Evolutionary conservation across 2,797 vertebrate species (phyloP).

Genomic region (Parauchenoglanis ngamensis): DNA sequence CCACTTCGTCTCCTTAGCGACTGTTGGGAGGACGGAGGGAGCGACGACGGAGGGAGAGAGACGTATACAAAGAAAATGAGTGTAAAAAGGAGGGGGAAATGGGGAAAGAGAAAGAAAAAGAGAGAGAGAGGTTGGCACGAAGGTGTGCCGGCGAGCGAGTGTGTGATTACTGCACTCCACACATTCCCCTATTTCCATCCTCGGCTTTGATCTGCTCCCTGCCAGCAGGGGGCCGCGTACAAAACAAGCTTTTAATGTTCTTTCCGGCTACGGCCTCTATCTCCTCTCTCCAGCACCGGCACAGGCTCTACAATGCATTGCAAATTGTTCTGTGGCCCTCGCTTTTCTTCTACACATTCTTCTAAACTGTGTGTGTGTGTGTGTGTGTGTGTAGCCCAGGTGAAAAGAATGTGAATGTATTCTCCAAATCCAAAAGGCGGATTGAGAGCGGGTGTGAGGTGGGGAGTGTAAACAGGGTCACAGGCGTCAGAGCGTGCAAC

Average conservation of each 20-base stretch:
- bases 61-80: conserved; percentile 68
- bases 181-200: conserved; percentile 78
- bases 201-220: conserved; percentile 88
- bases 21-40: conserved; percentile 54
- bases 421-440: conserved; percentile 11
- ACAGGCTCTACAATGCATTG: conserved; percentile 47
- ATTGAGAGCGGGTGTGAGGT: neutral
- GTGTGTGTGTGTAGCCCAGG: conserved; percentile 18
- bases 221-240: conserved; percentile 84
- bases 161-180: conserved; percentile 75
- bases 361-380: conserved; percentile 16
- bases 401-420: conserved; percentile 31
- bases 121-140: conserved; percentile 10
- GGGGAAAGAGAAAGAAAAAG: neutral
- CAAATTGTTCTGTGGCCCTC: conserved; percentile 45
- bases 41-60: conserved; percentile 59
- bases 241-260: conserved; percentile 91
- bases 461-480: conserved; percentile 39
- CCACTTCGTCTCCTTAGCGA: conserved; percentile 79
- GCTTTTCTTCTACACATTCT: conserved; percentile 25
- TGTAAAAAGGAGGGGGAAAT: conserved; percentile 45
- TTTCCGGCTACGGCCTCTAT: conserved; percentile 75
- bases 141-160: conserved; percentile 30
- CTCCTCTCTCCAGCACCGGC: conserved; percentile 57
- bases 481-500: conserved; percentile 43